Evolutionary conservation across 2,113 vertebrate genomes (phyloP).

Genomic region (Corythornis madagascariensis): DNA sequence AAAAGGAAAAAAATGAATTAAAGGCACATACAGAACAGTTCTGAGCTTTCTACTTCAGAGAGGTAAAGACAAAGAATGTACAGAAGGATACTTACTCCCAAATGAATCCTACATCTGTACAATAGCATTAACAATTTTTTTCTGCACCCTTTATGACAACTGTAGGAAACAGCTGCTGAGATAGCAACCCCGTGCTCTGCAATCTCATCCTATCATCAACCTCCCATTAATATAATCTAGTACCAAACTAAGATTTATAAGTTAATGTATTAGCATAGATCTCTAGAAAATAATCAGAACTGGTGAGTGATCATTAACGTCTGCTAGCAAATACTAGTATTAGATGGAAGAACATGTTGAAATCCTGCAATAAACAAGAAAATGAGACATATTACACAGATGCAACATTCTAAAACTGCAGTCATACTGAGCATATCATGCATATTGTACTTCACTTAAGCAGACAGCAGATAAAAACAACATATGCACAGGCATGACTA

Average conservation of each 20-base stretch:
- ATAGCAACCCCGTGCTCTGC: neutral
- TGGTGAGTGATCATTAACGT: neutral
- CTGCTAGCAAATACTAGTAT: neutral
- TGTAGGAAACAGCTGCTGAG: slow-evolving; percentile 42
- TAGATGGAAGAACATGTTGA: neutral
- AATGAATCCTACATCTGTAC: neutral
- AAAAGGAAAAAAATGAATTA: neutral
- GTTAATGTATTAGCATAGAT: neutral
- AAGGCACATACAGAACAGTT: neutral
- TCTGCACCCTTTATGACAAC: neutral
- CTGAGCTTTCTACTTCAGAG: neutral
- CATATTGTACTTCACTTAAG: neutral
- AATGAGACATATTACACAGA: neutral
- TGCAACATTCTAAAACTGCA: neutral
- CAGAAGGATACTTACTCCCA: neutral
- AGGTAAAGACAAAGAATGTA: neutral
- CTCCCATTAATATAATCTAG: slow-evolving; percentile 1
- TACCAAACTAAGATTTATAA: neutral
- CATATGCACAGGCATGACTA: neutral
- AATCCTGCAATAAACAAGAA: neutral
- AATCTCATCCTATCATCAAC: neutral
- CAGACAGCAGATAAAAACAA: slow-evolving; percentile 1
- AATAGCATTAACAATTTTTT: neutral
- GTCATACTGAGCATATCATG: neutral
- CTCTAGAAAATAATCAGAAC: neutral